Percentiles rank a stretch among this genome's conserved stretches.
Evolutionary conservation across 2,797 vertebrate genomes (phyloP).

Genomic region (Amphiprion clarkii): DNA sequence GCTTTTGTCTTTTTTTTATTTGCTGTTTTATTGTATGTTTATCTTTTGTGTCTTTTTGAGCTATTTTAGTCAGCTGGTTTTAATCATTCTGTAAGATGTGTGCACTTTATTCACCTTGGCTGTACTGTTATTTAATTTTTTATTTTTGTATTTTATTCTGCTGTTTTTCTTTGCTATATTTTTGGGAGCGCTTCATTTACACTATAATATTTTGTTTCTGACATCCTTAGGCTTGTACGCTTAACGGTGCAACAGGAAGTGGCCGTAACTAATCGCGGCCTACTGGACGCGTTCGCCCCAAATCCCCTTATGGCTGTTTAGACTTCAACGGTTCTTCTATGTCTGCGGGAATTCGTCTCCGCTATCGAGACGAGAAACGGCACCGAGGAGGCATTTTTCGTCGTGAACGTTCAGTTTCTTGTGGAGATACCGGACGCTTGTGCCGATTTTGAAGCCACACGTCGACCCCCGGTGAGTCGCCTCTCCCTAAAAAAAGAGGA

Average conservation of each 20-base stretch:
- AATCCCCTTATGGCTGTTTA: slow-evolving; percentile 76
- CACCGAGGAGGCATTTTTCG: background rate
- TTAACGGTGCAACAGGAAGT: slow-evolving; percentile 40
- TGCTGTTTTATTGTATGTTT: no score
- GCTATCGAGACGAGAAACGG: slow-evolving; percentile 6
- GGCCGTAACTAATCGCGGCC: rapidly evolving
- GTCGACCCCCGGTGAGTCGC: slow-evolving; percentile 74
- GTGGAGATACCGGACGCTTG: slow-evolving; percentile 2
- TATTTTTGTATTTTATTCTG: no score
- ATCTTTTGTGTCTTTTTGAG: no score
- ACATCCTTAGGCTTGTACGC: slow-evolving; percentile 56
- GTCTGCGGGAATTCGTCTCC: slow-evolving; percentile 57
- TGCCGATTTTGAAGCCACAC: slow-evolving; percentile 7
- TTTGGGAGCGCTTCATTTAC: no score
- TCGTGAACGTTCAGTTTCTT: background rate
- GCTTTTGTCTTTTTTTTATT: background rate
- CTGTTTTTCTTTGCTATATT: no score
- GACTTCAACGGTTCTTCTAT: slow-evolving; percentile 58
- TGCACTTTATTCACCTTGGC: no score
- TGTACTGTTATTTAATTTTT: no score
- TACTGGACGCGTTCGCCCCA: slow-evolving; percentile 45
- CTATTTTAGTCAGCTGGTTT: no score
- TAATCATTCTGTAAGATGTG: no score
- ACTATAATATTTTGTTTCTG: no score
- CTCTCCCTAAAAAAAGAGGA: slow-evolving; percentile 70